Base-by-base conservation (phyloP, 2,888 invertebrate genomes). In the Dynastes grantii region DNA sequence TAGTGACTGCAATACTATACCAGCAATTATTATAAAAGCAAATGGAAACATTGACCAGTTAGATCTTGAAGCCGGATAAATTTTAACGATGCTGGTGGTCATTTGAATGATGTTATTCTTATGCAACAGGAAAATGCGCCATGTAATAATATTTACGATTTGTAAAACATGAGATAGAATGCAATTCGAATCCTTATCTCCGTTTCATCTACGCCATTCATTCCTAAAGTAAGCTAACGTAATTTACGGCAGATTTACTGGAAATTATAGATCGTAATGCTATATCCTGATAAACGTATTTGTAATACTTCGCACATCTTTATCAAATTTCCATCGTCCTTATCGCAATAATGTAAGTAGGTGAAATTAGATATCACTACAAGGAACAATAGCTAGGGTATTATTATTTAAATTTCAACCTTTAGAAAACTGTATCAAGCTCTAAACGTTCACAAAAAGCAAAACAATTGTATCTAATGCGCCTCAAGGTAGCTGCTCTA, bases 371-470 rank as follows among this genome's bases (percentile, higher is more conserved):
- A 27, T 67, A 67, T 22, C 45, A 67, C 49, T 22, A 67, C 8
- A 67, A 45, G 22, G 27, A 45, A 67, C 9, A 49, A 49, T 67
- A 49, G 16, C n/a, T 49, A 49, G 9, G 27, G 16, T 67, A 49
- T 67, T 45, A 67, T 67, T 49, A 67, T 67, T 67, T 67, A 49
- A 49, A 67, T 67, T 67, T 67, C 27, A 67, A 67, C 45, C 49
- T 45, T 16, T 45, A 49, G 45, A 67, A 67, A 67, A 67, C 67
- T 67, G 22, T 45, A 67, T 67, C 45, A 45, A 9, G 27, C 45
- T 45, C 13, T 32, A 13, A 13, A 63, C 16, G 13, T 49, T 27
- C 22, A 49, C 45, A 67, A 67, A 67, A 16, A 49, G 16, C 32
- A 11, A 67, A 49, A 49, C 67, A 67, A 49, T 67, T 22, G 49